These are phyloP conservation scores for Upupa epops DNA, from an alignment of 2,113 vertebrate genomes.

Conservation along the genomic window DNA sequence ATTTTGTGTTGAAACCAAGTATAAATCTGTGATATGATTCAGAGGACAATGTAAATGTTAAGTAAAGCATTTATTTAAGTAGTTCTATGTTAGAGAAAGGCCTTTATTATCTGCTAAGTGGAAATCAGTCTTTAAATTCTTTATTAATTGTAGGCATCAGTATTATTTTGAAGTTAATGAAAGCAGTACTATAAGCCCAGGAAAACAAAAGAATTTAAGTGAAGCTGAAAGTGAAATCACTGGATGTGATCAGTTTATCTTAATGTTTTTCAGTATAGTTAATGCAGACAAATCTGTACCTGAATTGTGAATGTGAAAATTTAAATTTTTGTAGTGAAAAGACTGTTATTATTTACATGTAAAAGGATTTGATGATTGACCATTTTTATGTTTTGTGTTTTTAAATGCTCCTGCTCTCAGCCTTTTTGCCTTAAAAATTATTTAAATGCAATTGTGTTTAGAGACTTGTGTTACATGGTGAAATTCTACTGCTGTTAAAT, in stretches of 20 bases:
- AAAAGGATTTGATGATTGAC: not conserved
- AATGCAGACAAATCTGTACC: not conserved
- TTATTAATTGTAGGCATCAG: not conserved
- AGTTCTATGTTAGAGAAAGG: not conserved
- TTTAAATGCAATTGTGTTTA: not conserved
- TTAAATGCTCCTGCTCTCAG: no score
- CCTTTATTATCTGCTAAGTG: not conserved
- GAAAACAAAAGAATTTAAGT: not conserved
- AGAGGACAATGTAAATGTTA: not conserved
- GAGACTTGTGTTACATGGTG: not conserved
- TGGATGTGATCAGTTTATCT: not conserved
- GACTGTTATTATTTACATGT: not conserved
- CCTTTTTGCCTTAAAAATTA: not conserved
- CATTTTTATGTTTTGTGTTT: not conserved
- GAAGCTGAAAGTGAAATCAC: not conserved
- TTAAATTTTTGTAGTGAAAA: not conserved
- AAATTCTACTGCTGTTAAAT: not conserved
- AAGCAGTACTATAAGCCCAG: not conserved
- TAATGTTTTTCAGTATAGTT: not conserved
- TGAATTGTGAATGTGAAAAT: not conserved
- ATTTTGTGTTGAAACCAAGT: not conserved
- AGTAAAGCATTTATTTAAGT: not conserved
- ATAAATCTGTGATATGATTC: not conserved
- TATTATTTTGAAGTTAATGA: not conserved
- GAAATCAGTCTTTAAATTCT: not conserved